Evolutionary conservation across 92 coral and sea anemone genomes (phyloP).

Genomic region (Parazoanthus darwini): DNA sequence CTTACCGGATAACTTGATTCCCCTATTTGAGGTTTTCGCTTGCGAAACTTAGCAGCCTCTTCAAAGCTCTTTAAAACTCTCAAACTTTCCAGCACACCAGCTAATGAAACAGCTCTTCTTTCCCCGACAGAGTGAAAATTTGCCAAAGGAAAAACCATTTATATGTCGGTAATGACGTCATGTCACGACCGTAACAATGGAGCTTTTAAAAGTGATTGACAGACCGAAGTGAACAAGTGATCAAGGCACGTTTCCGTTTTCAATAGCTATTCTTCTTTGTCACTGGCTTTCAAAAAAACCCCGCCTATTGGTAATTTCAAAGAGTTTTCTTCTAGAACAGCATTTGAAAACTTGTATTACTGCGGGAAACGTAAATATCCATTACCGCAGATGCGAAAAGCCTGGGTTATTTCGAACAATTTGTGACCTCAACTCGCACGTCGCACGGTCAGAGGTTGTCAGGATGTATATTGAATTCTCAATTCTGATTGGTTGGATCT

Average conservation of each 20-base stretch:
- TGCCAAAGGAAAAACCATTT: conserved; percentile 48
- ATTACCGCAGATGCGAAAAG: neutral
- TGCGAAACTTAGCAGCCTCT: conserved; percentile 23
- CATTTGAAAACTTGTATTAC: neutral
- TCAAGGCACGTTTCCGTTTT: conserved; percentile 45
- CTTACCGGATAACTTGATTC: conserved; percentile 23
- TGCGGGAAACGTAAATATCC: neutral
- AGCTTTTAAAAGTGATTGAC: conserved; percentile 31
- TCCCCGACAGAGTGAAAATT: conserved; percentile 28
- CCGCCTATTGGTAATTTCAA: neutral
- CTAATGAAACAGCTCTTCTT: neutral
- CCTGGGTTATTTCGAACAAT: neutral
- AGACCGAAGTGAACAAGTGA: neutral
- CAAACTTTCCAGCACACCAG: neutral
- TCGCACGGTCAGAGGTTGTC: neutral
- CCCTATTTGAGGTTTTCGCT: conserved; percentile 27
- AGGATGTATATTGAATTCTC: neutral
- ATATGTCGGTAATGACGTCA: conserved; percentile 45
- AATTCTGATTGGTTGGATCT: conserved; percentile 21
- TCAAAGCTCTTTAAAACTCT: conserved; percentile 16
- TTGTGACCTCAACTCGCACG: neutral
- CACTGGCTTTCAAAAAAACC: neutral
- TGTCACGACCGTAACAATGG: conserved; percentile 47
- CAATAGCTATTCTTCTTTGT: neutral
- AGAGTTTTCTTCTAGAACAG: neutral